Base-by-base conservation (phyloP, 2,888 invertebrate genomes). In the Drosophila prolongata region DNA sequence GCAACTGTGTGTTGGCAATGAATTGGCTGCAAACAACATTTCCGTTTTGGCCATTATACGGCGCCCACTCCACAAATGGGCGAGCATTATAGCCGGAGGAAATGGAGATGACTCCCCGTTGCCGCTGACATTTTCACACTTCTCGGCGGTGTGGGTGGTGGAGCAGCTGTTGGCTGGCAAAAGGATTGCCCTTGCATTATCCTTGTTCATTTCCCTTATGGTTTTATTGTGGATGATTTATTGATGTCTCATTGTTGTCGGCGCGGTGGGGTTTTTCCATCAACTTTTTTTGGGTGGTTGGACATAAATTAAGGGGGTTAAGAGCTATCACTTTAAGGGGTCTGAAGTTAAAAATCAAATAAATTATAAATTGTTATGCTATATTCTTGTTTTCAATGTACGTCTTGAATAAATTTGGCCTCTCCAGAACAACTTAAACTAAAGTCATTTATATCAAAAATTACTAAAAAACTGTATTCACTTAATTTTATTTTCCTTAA, bases 1-100 rank as follows among this genome's bases (percentile, higher is more conserved):
- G 71, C 67, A 70, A 86, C 80, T 83, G 80, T 64, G 34, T 49
- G 49, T 84, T 87, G 85, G 88, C 89, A 77, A 89, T 86, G 88
- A 86, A 86, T 89, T 86, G 84, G 80, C 80, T 75, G 72, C 75
- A 74, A 78, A 65, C 76, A 87, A 72, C 76, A 80, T 79, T 74
- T 84, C 81, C 81, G 77, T 66, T 80, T 84, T 79, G 66, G 68
- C 74, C 86, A 78, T 81, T 78, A 78, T 76, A 69, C 75, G 75
- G 60, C 76, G 44, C 42, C 59, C 46, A 69, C 61, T 64, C 53
- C 43, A 49, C 49, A 10, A 24, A 11, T 44, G 44, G 61, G 34
- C 40, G 42, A 57, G 62, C 52, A 59, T 53, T 62, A 56, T 56
- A 34, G 34, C 50, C 53, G 53, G 53, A 6, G 49, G 49, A 49